phyloP scores from a whole-genome alignment of 1,140 invertebrate genomes.

The Pinna nobilis region DNA sequence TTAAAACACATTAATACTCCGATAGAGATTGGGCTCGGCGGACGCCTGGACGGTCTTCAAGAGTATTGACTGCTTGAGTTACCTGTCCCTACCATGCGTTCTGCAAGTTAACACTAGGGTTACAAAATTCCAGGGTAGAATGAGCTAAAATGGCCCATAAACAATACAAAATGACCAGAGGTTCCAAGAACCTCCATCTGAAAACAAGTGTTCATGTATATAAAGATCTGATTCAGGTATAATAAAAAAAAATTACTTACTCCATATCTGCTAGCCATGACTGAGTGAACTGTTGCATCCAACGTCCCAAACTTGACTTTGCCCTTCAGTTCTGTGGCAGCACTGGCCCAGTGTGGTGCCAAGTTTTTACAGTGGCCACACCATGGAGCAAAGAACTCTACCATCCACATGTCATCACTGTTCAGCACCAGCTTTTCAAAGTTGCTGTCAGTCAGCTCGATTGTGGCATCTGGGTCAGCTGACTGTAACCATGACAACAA shows the following conservation, averaged over 20 bases:
- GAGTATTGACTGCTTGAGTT: too few species aligned
- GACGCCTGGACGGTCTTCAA: too few species aligned
- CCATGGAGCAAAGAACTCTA: constrained; percentile 96
- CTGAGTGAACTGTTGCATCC: constrained; percentile 94
- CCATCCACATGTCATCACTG: constrained; percentile 95
- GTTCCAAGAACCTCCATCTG: too few species aligned
- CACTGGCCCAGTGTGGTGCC: constrained; percentile 95
- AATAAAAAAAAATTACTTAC: constrained; percentile 56
- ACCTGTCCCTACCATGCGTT: too few species aligned
- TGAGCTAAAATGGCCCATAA: not conserved
- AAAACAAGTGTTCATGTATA: too few species aligned
- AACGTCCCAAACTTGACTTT: constrained; percentile 95
- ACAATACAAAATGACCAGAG: too few species aligned
- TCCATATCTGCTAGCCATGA: constrained; percentile 80
- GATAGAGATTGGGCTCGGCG: not conserved
- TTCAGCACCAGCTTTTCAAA: constrained; percentile 93
- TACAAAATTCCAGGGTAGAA: not conserved
- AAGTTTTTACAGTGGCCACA: constrained; percentile 92
- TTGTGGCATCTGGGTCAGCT: constrained; percentile 87
- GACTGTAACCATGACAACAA: too few species aligned
- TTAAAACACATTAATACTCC: too few species aligned
- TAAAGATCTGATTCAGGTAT: too few species aligned
- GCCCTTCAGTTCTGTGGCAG: constrained; percentile 95
- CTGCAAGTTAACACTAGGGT: too few species aligned
- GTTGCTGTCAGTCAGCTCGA: constrained; percentile 95